Percentiles rank a stretch among this genome's conserved stretches.
phyloP scores from a whole-genome alignment of 2,888 invertebrate species.

The Teleiodes luculella region DNA sequence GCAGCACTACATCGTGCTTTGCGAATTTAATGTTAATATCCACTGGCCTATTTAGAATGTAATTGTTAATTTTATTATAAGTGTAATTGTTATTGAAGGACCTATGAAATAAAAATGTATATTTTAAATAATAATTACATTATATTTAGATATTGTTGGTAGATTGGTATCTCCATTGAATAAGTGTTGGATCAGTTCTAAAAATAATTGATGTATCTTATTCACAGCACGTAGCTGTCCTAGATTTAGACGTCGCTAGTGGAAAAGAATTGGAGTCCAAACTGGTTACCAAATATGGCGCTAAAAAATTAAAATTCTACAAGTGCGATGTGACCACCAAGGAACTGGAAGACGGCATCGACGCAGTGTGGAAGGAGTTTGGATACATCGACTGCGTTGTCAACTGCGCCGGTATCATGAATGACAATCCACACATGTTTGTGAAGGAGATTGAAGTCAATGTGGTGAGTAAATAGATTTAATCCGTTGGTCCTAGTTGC shows the following conservation, averaged over 20 bases:
- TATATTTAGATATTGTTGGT: no score
- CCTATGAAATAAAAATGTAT: no score
- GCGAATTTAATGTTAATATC: no score
- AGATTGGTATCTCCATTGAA: neutral
- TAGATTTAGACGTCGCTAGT: conserved; percentile 39
- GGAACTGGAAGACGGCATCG: conserved; percentile 34
- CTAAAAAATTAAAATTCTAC: conserved; percentile 38
- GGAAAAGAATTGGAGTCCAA: conserved; percentile 37
- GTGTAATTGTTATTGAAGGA: no score
- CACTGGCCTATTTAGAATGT: no score
- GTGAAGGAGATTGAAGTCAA: conserved; percentile 45
- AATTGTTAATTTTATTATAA: no score
- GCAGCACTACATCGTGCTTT: no score
- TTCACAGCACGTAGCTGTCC: conserved; percentile 41
- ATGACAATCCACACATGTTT: conserved; percentile 36
- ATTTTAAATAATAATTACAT: no score
- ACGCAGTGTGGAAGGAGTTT: conserved; percentile 33
- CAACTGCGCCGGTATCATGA: conserved; percentile 49
- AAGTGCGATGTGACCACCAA: conserved; percentile 50
- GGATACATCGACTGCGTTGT: conserved; percentile 42
- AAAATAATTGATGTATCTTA: neutral
- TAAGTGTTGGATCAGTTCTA: no score
- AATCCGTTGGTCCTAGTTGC: no score
- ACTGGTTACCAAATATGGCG: conserved; percentile 38
- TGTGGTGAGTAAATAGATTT: conserved; percentile 42